Evolutionary conservation across 2,888 invertebrate species (phyloP), one percentile per base, ranked within the genome.

Genomic region (Hyposoter dolosus): DNA sequence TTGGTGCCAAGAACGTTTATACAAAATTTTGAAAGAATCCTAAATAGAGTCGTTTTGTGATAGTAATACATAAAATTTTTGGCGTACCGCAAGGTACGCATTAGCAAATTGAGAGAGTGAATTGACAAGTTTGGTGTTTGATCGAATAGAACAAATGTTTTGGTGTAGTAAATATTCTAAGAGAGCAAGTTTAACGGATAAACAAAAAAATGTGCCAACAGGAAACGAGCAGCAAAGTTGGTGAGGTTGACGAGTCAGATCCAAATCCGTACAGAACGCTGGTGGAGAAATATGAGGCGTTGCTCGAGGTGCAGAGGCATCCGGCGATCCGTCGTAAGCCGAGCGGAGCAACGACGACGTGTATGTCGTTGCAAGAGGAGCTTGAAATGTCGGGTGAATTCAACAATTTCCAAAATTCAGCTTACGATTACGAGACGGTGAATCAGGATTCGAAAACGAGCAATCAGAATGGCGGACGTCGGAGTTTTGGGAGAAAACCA

Each of bases 231-330:
- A 83, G 78, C 50, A 93, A 94, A 83, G 87, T 89, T 60, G 91
- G 87, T 7, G 91, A 88, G 2, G 79, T 69, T 3, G 91, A 89
- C 32, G 91, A 91, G 45, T 78, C 88, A 35, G 90, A 90, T 89
- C 95, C 95, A 87, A 97, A 97, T 93, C 96, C 97, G 0, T 98
- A 98, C 94, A 95, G 97, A 91, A 97, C 96, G 82, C 95, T 98
- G 89, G 97, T 98, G 76, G 97, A 97, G 93, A 98, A 98, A 93
- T 98, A 98, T 93, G 97, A 98, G 94, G 97, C 97, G 43, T 95
- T 98, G 77, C 94, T 97, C 45, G 97, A 97, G 92, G 97, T 97
- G 60, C 97, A 97, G 92, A 95, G 96, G 88, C 96, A 96, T 84
- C 96, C 96, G 82, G 95, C 95, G 71, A 53, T 85, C 0, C 89